Evolutionary conservation across 2,113 vertebrate genomes (phyloP).

Genomic region (Antechinus stuartii): DNA sequence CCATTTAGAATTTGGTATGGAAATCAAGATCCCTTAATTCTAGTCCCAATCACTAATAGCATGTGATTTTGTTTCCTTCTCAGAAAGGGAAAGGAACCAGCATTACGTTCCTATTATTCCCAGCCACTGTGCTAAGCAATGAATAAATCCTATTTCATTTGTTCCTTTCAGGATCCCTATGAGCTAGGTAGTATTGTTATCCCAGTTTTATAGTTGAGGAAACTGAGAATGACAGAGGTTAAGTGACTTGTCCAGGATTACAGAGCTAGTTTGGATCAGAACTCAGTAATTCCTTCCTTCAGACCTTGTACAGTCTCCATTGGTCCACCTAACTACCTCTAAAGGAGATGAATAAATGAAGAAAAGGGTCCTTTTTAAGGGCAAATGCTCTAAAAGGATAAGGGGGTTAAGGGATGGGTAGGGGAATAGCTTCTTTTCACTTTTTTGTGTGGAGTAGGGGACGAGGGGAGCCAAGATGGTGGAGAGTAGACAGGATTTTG

Average conservation of each 20-base stretch:
- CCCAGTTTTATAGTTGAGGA: background rate
- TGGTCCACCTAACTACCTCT: background rate
- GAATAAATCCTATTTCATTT: background rate
- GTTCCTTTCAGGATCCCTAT: background rate
- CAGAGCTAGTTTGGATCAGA: background rate
- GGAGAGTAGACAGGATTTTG: too few species aligned
- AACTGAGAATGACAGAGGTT: background rate
- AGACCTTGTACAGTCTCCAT: background rate
- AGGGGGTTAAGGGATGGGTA: background rate
- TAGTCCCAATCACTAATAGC: background rate
- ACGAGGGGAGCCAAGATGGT: too few species aligned
- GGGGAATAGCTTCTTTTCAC: background rate
- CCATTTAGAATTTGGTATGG: slow-evolving; percentile 15
- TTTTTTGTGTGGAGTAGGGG: background rate
- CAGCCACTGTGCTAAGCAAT: background rate
- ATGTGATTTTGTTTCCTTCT: background rate
- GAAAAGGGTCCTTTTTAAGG: background rate
- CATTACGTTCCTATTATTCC: background rate
- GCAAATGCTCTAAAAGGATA: background rate
- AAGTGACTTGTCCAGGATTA: background rate
- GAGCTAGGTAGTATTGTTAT: background rate
- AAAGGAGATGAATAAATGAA: background rate
- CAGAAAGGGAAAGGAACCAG: background rate
- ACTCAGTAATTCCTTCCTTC: background rate
- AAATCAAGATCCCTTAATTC: background rate